These are phyloP conservation scores for Palaemon carinicauda DNA, from an alignment of 1,140 invertebrate species.

Conservation along the genomic window DNA sequence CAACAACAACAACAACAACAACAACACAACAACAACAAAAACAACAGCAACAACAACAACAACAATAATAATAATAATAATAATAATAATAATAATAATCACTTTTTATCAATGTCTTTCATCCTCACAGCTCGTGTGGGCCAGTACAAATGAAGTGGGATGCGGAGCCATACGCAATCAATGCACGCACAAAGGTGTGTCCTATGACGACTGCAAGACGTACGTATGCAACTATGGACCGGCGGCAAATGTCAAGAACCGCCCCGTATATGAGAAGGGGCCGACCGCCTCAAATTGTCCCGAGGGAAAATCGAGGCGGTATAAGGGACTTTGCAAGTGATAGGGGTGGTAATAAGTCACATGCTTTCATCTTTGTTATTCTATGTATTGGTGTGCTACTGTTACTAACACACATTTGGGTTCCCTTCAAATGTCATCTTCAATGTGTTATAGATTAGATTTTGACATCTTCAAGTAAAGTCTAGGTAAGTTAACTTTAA, in stretches of 20 bases:
- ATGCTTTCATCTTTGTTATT: background rate
- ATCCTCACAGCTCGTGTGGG: background rate
- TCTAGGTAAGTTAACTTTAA: too few species aligned
- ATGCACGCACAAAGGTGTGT: background rate
- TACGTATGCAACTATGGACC: background rate
- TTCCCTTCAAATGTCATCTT: too few species aligned
- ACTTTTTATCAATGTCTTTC: background rate
- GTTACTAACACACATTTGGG: too few species aligned
- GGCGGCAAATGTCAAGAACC: background rate
- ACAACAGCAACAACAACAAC: too few species aligned
- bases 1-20: too few species aligned
- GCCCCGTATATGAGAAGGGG: background rate
- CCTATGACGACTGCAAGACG: background rate
- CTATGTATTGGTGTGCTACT: too few species aligned
- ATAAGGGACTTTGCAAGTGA: background rate
- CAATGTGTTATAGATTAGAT: too few species aligned
- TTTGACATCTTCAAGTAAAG: too few species aligned
- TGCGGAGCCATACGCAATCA: background rate
- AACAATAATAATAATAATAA: too few species aligned
- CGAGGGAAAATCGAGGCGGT: background rate
- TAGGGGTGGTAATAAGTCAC: background rate
- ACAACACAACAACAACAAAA: too few species aligned
- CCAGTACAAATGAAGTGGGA: background rate
- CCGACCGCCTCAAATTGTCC: background rate
- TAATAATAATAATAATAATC: too few species aligned